Percentiles rank a stretch among this genome's conserved stretches.
Evolutionary conservation across 2,113 vertebrate genomes (phyloP).

Genomic region (Xiphias gladius): DNA sequence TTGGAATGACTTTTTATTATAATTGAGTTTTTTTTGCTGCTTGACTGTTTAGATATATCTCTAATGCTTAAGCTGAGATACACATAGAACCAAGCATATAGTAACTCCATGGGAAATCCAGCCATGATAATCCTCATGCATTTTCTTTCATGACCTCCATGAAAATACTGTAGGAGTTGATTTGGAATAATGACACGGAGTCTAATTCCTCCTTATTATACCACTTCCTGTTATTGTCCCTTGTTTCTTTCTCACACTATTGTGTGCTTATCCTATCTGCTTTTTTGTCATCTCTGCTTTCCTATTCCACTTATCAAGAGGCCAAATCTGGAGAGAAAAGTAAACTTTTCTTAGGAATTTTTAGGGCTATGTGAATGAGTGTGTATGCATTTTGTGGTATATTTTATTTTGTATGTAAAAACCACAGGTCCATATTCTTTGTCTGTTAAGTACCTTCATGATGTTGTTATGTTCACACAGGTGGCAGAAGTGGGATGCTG

Average conservation of each 20-base stretch:
- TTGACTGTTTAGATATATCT: not conserved
- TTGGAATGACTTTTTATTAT: not conserved
- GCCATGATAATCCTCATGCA: too few relatives aligned
- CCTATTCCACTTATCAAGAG: slow-evolving; percentile 9
- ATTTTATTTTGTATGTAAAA: too few relatives aligned
- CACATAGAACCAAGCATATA: not conserved
- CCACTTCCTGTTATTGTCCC: slow-evolving; percentile 22
- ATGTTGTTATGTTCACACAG: too few relatives aligned
- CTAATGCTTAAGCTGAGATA: not conserved
- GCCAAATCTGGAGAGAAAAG: slow-evolving; percentile 33
- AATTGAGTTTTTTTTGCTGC: not conserved
- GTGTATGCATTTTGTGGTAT: slow-evolving; percentile 1
- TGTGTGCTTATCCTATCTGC: slow-evolving; percentile 6
- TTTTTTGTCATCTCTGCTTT: slow-evolving; percentile 19
- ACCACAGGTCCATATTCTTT: too few relatives aligned
- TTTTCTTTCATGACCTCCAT: not conserved
- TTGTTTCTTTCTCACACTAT: slow-evolving; percentile 31
- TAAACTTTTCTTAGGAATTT: slow-evolving; percentile 28
- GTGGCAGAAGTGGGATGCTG: too few relatives aligned
- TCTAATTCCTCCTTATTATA: not conserved
- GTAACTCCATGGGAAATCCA: not conserved
- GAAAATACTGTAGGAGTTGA: not conserved
- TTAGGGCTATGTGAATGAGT: not conserved
- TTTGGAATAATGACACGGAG: not conserved
- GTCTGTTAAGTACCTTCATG: too few relatives aligned